Base-by-base conservation (phyloP, 2,888 invertebrate species). In the Meliscaeva auricollis region DNA sequence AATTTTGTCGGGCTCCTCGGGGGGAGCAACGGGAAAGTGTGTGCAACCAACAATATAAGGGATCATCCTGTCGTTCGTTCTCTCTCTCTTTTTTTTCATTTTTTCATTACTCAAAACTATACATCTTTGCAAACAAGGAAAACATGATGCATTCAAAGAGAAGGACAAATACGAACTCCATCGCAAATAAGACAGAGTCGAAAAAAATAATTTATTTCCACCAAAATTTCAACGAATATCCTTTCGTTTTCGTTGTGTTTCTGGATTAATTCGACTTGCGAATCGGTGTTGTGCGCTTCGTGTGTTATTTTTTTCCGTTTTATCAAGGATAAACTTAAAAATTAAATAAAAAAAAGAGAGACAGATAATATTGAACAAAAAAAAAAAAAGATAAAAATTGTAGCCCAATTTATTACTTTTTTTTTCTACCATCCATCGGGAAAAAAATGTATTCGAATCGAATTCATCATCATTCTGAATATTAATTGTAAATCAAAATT, bases 201-300 rank as follows among this genome's bases (percentile, higher is more conserved):
- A 79, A 80, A 38, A 38, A 11, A 38, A 70, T 52, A 79, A 75
- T 44, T 50, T 77, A 68, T 66, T 80, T 76, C 68, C n/a, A 64
- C 72, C 20, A 70, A 78, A 74, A 50, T 84, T 75, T 84, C 84
- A 80, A 81, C 85, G 85, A 85, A 85, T 81, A 81, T 85, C 85
- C 85, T 85, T 85, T 85, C 85, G 68, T 85, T 81, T 85, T 85
- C 85, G 85, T 85, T 77, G 66, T 85, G 64, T 85, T 85, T 80
- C 77, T 62, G 56, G 81, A 81, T 85, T 85, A 85, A 81, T 85
- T 77, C 85, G 56, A 69, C 76, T 81, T 77, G 81, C 77, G 85
- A 85, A 73, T 85, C 76, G 81, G 85, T 85, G 76, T 73, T 73
- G 85, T 81, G 62, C 26, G 81, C 81, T 81, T 77, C 81, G 69